Conservation (phyloP, 35 echinoderm and acorn worm species). For the Chiridota heheva region DNA sequence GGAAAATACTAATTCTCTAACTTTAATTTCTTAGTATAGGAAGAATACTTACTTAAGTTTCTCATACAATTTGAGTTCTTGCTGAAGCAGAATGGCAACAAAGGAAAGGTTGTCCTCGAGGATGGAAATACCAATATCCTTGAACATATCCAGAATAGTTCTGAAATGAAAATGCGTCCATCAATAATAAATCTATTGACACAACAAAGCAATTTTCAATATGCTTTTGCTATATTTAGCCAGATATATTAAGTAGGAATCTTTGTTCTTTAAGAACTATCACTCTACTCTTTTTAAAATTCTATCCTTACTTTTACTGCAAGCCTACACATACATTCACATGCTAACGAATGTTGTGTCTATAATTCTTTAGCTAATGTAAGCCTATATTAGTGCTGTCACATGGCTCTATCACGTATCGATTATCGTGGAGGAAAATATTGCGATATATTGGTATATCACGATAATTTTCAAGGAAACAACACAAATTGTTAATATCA, state of each 20-base stretch:
- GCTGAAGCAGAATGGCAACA: slow-evolving; percentile 32
- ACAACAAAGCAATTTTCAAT: not conserved
- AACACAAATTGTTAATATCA: no score
- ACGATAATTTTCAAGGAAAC: no score
- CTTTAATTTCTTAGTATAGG: no score
- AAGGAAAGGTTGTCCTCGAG: slow-evolving; percentile 19
- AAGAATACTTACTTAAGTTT: slow-evolving; percentile 50
- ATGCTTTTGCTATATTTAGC: not conserved
- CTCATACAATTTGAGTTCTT: slow-evolving; percentile 71
- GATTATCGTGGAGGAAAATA: no score
- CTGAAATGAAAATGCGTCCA: slow-evolving; percentile 16
- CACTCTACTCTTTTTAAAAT: not conserved
- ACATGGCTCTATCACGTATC: no score
- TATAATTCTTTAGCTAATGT: no score
- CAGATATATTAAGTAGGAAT: not conserved
- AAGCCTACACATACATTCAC: not conserved
- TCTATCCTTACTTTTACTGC: not conserved
- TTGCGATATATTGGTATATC: no score
- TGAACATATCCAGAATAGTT: slow-evolving; percentile 59
- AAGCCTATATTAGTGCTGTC: no score
- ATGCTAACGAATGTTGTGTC: no score
- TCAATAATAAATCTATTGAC: slow-evolving; percentile 10
- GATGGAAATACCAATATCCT: slow-evolving; percentile 49
- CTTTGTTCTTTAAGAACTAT: not conserved
- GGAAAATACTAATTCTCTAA: not conserved